Percentiles rank a stretch among this genome's conserved stretches.
Conservation (phyloP, 2,113 vertebrate genomes). For the Podilymbus podiceps region DNA sequence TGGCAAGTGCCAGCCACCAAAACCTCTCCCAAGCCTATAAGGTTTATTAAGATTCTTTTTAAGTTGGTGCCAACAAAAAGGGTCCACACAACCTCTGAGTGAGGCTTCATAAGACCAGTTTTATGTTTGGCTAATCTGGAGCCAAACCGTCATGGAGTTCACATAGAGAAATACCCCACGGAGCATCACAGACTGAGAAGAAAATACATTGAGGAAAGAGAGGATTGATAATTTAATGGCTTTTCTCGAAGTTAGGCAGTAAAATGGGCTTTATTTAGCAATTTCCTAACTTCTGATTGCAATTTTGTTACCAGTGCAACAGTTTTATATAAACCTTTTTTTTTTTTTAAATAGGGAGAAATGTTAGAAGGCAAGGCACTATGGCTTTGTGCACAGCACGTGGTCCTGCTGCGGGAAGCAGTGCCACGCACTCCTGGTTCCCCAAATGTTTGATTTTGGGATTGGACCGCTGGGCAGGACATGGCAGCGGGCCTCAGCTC, state of each 20-base stretch:
- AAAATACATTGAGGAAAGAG: constrained; percentile 31
- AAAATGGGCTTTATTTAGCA: constrained; percentile 39
- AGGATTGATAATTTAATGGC: constrained; percentile 55
- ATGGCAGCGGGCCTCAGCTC: not conserved
- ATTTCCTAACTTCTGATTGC: constrained; percentile 19
- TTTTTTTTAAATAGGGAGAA: not conserved
- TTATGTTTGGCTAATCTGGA: constrained; percentile 47
- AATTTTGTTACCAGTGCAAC: not conserved
- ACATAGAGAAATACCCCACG: constrained; percentile 10
- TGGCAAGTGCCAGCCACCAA: constrained; percentile 36
- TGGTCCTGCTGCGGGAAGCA: rapidly evolving
- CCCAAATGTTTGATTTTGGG: not conserved
- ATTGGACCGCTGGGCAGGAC: not conserved
- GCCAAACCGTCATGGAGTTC: constrained; percentile 50
- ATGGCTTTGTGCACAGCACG: not conserved
- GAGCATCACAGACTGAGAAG: constrained; percentile 24
- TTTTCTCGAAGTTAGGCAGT: constrained; percentile 26
- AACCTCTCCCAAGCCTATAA: constrained; percentile 29
- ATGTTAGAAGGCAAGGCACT: not conserved
- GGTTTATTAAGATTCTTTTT: constrained; percentile 60
- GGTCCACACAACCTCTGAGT: constrained; percentile 29
- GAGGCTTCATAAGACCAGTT: constrained; percentile 42
- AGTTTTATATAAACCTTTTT: not conserved
- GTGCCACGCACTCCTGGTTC: not conserved
- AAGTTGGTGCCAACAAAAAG: constrained; percentile 61